Base-by-base conservation (phyloP, 2,797 vertebrate genomes). In the Enteromius argenteus region DNA sequence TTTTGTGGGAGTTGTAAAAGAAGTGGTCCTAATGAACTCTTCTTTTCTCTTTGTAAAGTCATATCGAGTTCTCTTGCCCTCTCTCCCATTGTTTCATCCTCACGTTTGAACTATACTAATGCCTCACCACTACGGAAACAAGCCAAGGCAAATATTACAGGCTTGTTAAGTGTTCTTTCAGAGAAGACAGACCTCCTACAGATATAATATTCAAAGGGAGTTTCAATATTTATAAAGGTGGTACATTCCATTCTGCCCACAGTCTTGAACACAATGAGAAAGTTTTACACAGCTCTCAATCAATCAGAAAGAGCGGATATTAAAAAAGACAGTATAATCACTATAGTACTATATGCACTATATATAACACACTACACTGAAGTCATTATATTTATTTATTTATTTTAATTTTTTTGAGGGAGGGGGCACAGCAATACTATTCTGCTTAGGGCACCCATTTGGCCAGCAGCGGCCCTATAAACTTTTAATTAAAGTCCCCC, bases 1-100 rank as follows among this genome's bases (percentile, higher is more conserved):
- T 87, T 82, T 84, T 76, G 79, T 88, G 81, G 68, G 81, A 88
- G 85, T 77, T 84, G 73, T 60, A 17, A 71, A 80, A 85, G 53
- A 71, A 78, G 68, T 58, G 66, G 79, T 77, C 79, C 79, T 69
- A 85, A 84, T 88, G 81, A 87, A 85, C 80, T 77, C 81, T 74
- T 80, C 81, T 78, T 76, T 84, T 81, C 66, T 84, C 39, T 67
- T 30, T 56, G 51, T 79, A 81, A 81, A 78, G 60, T 83, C 49
- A 78, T 69, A 79, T 51, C 49, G 79, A 58, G 81, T 74, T 83
- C 46, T 67, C 64, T 49, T 27, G 11, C 68, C 46, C 71, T 56
- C 51, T 68, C 49, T 68, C 14, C 68, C 27, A 74, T 75, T 85
- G 83, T 83, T 83, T 81, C 76, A 79, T 79, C 46, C 56, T 89